These are phyloP conservation scores for Styela plicata DNA, from an alignment of 23 tunicate genomes.

Conservation along the genomic window DNA sequence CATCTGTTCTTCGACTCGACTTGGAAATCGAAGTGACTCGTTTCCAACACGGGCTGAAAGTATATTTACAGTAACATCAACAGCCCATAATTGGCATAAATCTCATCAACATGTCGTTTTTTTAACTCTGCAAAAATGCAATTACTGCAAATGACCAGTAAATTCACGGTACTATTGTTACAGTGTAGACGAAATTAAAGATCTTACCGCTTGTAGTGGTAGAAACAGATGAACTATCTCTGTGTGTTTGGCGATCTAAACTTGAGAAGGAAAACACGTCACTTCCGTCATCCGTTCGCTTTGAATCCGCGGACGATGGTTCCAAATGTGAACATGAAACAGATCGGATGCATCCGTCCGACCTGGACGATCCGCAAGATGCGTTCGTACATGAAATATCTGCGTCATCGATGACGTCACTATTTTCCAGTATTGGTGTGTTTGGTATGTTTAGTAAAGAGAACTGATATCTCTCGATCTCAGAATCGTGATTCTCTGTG, in stretches of 20 bases:
- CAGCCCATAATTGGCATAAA: too few species aligned
- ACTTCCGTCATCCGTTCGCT: neutral
- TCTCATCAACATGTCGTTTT: too few species aligned
- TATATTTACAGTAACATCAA: too few species aligned
- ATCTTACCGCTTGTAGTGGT: neutral
- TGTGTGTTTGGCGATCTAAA: neutral
- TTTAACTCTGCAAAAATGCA: too few species aligned
- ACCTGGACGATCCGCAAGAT: neutral
- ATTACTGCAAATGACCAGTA: too few species aligned
- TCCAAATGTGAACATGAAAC: neutral
- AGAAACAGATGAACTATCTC: neutral
- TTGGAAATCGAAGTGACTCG: too few species aligned
- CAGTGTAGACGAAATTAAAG: too few species aligned
- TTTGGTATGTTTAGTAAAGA: neutral
- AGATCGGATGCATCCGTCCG: neutral
- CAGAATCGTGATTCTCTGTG: neutral
- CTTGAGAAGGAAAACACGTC: neutral
- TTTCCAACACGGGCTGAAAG: too few species aligned
- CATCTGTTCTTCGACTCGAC: too few species aligned
- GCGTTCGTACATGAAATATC: neutral
- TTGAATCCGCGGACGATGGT: neutral
- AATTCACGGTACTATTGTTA: too few species aligned
- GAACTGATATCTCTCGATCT: neutral
- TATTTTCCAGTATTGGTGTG: too few species aligned
- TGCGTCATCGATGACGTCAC: neutral